phyloP scores from a whole-genome alignment of 1,140 invertebrate species.

The Rhyacophila brunnea region DNA sequence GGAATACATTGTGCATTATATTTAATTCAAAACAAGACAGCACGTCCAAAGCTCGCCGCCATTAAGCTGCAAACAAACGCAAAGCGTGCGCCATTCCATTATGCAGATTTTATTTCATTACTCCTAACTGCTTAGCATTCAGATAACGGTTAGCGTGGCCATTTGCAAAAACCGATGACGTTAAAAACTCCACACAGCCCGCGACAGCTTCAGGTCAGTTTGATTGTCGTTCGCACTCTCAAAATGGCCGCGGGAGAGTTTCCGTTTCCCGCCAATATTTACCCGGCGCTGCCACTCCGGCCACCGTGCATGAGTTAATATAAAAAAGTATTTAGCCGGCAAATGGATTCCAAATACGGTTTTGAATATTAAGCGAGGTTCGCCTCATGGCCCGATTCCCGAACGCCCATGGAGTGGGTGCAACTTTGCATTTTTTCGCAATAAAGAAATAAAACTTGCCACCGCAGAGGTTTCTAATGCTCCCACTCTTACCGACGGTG shows the following conservation, averaged over 20 bases:
- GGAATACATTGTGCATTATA: background rate
- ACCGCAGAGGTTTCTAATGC: constrained; percentile 34
- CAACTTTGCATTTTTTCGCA: constrained; percentile 35
- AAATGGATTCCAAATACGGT: constrained; percentile 35
- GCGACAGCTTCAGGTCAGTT: constrained; percentile 6
- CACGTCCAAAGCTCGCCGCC: background rate
- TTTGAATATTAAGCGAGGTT: constrained; percentile 31
- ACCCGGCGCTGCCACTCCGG: constrained; percentile 16
- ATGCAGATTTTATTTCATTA: constrained; percentile 35
- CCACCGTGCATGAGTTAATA: constrained; percentile 29
- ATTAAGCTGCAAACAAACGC: constrained; percentile 11
- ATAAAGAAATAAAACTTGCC: constrained; percentile 36
- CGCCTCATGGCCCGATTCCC: background rate
- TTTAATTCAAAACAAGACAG: background rate
- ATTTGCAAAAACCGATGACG: constrained; percentile 32
- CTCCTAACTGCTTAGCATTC: constrained; percentile 24
- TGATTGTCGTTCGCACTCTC: constrained; percentile 21
- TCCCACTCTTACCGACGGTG: constrained; percentile 24
- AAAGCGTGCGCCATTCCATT: constrained; percentile 16
- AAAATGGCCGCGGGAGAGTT: constrained; percentile 15
- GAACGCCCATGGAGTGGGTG: constrained; percentile 10
- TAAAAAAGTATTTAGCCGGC: constrained; percentile 34
- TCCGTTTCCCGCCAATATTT: constrained; percentile 27
- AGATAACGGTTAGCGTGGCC: constrained; percentile 18
- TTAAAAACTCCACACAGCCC: constrained; percentile 5